phyloP scores from a whole-genome alignment of 1,140 invertebrate genomes.

The Cepaea nemoralis region DNA sequence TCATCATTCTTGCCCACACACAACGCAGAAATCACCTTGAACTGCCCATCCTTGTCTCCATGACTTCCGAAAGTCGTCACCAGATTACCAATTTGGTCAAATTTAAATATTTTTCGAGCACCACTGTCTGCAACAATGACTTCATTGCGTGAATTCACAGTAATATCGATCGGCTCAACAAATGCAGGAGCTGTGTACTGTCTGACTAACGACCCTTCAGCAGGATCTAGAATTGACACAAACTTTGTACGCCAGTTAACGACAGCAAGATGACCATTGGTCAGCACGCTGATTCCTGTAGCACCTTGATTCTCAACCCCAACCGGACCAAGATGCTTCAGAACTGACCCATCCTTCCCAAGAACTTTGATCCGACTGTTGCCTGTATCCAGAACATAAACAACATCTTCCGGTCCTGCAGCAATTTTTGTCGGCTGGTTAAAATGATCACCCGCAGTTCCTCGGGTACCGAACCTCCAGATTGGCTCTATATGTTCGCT shows the following conservation, averaged over 20 bases:
- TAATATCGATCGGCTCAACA: conserved; percentile 83
- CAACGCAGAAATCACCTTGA: conserved; percentile 79
- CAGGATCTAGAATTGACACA: conserved; percentile 82
- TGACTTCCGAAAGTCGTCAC: conserved; percentile 75
- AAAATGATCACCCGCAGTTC: conserved; percentile 82
- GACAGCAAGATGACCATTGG: conserved; percentile 79
- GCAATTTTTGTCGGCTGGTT: conserved; percentile 87
- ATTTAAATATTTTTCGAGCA: conserved; percentile 85
- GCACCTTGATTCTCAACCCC: conserved; percentile 86
- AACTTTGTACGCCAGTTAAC: conserved; percentile 89
- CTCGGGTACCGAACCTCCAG: conserved; percentile 73
- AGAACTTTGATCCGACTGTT: conserved; percentile 90
- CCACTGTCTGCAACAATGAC: conserved; percentile 90
- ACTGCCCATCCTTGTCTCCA: conserved; percentile 75
- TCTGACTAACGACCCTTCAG: conserved; percentile 77
- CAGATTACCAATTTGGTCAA: conserved; percentile 83
- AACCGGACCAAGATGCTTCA: conserved; percentile 80
- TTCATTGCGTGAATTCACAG: conserved; percentile 84
- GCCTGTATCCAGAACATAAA: conserved; percentile 91
- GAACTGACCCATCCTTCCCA: conserved; percentile 79
- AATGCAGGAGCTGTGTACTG: conserved; percentile 76
- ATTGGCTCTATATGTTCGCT: conserved; percentile 85
- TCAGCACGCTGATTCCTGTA: conserved; percentile 76
- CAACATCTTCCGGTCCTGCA: conserved; percentile 75
- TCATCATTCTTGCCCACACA: conserved; percentile 79